Percentiles rank a stretch among this genome's conserved stretches.
Conservation (phyloP, 2,888 invertebrate genomes). For the Metellina segmentata region DNA sequence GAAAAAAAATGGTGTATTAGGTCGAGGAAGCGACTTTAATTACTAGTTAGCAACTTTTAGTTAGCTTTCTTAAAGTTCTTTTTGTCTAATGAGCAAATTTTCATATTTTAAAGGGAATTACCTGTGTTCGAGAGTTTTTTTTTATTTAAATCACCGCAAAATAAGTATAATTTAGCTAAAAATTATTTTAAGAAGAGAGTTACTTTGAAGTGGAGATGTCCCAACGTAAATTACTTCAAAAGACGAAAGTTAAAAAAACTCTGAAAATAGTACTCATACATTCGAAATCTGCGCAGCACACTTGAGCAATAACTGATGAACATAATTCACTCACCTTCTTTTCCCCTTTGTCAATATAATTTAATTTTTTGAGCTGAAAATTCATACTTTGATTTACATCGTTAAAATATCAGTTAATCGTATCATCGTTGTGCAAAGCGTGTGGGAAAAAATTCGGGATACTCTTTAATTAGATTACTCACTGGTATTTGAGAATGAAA, state of each 20-base stretch:
- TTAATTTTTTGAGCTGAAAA: constrained; percentile 2
- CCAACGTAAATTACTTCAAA: neutral
- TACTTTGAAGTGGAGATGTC: neutral
- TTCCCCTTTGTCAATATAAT: constrained; percentile 4
- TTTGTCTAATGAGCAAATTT: too few relatives aligned
- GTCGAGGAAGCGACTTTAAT: too few relatives aligned
- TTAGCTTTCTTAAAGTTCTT: too few relatives aligned
- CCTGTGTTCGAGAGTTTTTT: neutral
- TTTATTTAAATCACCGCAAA: neutral
- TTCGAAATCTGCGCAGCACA: neutral
- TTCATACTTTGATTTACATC: constrained; percentile 32
- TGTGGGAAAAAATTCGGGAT: constrained; percentile 30
- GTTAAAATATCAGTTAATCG: constrained; percentile 53
- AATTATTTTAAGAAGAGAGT: neutral
- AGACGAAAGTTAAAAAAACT: neutral
- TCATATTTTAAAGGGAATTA: too few relatives aligned
- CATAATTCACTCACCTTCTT: neutral
- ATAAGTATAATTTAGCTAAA: neutral
- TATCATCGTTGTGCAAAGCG: constrained; percentile 34
- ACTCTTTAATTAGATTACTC: constrained; percentile 60
- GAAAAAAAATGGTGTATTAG: too few relatives aligned
- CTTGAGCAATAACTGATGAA: neutral
- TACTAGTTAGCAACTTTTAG: too few relatives aligned
- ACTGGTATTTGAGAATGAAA: constrained; percentile 1
- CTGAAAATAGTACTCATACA: neutral